phyloP scores from a whole-genome alignment of 2,888 invertebrate species.

The Strigamia maritima region DNA sequence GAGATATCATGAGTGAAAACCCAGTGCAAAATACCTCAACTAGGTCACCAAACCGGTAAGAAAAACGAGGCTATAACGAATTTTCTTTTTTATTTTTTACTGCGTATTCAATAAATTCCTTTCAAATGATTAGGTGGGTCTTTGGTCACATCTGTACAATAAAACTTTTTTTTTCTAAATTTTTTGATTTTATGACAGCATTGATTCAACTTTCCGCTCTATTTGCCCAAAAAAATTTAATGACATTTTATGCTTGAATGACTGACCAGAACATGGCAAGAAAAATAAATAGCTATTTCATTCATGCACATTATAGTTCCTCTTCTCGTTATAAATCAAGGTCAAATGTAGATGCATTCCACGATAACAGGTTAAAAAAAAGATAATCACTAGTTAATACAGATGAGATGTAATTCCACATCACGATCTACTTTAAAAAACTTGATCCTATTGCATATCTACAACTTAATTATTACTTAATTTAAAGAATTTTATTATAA shows the following conservation, averaged over 20 bases:
- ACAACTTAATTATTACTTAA: no score
- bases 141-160: not conserved
- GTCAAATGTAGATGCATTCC: not conserved
- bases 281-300: not conserved
- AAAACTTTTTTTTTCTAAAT: not conserved
- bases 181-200: not conserved
- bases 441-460: not conserved
- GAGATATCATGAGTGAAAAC: constrained; percentile 3
- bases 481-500: no score
- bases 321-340: not conserved
- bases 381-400: no score
- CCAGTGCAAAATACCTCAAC: constrained; percentile 19
- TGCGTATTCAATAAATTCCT: not conserved
- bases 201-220: not conserved
- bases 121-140: not conserved
- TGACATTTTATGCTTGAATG: not conserved
- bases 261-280: not conserved
- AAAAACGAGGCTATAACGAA: constrained; percentile 2
- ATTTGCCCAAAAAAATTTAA: not conserved
- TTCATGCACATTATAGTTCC: not conserved
- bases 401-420: no score
- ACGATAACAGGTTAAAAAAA: no score
- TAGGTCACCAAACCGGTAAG: constrained; percentile 23
- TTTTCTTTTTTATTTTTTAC: not conserved
- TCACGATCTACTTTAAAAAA: not conserved